Conservation (phyloP, 2,113 vertebrate species). For the Entelurus aequoreus region DNA sequence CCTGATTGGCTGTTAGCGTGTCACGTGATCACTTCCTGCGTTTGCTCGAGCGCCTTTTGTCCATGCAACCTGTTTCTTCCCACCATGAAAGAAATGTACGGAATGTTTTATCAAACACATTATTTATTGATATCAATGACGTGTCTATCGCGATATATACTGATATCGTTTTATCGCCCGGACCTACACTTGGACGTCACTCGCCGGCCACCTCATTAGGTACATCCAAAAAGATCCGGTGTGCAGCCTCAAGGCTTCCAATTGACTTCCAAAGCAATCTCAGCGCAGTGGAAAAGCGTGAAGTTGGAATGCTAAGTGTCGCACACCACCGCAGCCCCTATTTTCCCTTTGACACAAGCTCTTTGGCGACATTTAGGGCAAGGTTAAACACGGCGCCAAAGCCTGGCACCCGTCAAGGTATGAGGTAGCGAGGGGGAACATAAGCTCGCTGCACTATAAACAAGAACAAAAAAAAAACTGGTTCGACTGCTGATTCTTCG, state of each 20-base stretch:
- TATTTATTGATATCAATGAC: too few species aligned
- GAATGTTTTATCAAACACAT: too few species aligned
- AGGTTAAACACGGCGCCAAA: constrained; percentile 40
- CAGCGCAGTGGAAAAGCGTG: constrained; percentile 10
- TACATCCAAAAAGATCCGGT: too few species aligned
- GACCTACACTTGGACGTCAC: too few species aligned
- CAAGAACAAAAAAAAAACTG: constrained; percentile 22
- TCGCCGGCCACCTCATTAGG: too few species aligned
- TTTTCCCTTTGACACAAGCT: constrained; percentile 38
- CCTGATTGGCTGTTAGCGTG: too few species aligned
- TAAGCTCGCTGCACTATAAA: constrained; percentile 23
- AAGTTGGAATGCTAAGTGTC: constrained; percentile 19
- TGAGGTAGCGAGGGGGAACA: constrained; percentile 26
- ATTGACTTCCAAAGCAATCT: constrained; percentile 23
- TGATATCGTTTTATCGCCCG: too few species aligned
- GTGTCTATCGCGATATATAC: too few species aligned
- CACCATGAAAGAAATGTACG: too few species aligned
- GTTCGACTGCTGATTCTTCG: constrained; percentile 24
- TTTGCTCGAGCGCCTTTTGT: too few species aligned
- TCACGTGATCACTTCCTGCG: too few species aligned
- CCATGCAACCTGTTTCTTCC: too few species aligned
- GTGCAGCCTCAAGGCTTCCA: neutral
- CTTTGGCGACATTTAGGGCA: constrained; percentile 26
- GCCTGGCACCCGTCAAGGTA: constrained; percentile 26
- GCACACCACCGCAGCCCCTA: constrained; percentile 34